These are phyloP conservation scores for Hyposoter didymator DNA, from an alignment of 2,888 invertebrate species.

Conservation along the genomic window DNA sequence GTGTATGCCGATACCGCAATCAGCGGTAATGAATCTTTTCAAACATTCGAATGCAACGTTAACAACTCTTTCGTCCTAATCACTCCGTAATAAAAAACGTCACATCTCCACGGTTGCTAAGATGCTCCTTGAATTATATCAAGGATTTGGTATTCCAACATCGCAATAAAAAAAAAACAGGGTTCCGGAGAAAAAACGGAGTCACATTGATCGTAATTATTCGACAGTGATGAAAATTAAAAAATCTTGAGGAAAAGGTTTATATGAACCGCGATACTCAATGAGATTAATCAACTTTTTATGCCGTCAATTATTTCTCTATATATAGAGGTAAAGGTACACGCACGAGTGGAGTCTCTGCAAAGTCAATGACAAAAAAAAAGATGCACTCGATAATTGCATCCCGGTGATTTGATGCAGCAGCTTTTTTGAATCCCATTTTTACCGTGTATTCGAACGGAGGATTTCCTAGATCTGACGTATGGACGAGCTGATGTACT, in stretches of 20 bases:
- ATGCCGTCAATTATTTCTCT: slow-evolving; percentile 9
- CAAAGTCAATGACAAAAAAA: slow-evolving; percentile 38
- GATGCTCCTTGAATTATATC: neutral
- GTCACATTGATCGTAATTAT: neutral
- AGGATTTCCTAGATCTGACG: slow-evolving; percentile 60
- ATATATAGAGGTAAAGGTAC: slow-evolving; percentile 2
- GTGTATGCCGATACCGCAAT: neutral
- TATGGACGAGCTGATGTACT: slow-evolving; percentile 36
- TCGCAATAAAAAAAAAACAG: neutral
- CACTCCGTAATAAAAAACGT: neutral
- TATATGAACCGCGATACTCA: slow-evolving; percentile 18
- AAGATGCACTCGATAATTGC: slow-evolving; percentile 58
- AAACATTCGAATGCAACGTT: slow-evolving; percentile 2
- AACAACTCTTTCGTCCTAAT: slow-evolving; percentile 8
- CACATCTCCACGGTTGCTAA: neutral
- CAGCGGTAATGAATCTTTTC: neutral
- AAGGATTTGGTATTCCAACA: too few species aligned
- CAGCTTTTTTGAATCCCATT: slow-evolving; percentile 55
- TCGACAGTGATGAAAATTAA: neutral
- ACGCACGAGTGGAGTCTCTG: slow-evolving; percentile 1
- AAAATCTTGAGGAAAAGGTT: neutral
- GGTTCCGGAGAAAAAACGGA: neutral
- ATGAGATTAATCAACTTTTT: slow-evolving; percentile 44
- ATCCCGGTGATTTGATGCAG: slow-evolving; percentile 58
- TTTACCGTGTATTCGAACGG: slow-evolving; percentile 34